Evolutionary conservation across 2,797 vertebrate genomes (phyloP).

Genomic region (Paratrypauchen microcephalus): DNA sequence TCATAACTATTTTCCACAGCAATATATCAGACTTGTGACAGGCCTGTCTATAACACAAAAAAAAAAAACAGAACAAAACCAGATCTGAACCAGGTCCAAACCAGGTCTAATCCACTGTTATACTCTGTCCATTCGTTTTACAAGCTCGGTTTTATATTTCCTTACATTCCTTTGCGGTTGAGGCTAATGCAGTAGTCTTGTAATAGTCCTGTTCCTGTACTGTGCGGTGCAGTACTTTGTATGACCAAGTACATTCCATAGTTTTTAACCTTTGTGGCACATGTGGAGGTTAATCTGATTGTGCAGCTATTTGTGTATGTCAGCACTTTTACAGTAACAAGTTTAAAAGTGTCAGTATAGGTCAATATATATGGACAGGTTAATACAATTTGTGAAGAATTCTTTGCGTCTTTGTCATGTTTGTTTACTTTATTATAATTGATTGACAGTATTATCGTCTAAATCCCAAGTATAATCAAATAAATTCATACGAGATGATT

Average conservation of each 20-base stretch:
- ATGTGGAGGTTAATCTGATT: conserved; percentile 5
- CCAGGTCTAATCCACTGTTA: not conserved
- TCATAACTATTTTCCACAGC: no score
- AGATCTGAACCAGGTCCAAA: not conserved
- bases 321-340: not conserved
- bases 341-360: not conserved
- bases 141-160: not conserved
- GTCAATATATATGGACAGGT: not conserved
- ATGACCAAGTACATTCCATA: not conserved
- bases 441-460: no score
- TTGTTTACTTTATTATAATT: no score
- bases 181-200: not conserved
- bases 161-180: not conserved
- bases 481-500: no score
- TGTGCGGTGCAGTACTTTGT: not conserved
- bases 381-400: not conserved
- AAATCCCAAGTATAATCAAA: no score
- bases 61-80: not conserved
- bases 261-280: not conserved
- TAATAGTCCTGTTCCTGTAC: not conserved
- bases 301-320: not conserved
- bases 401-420: no score
- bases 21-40: no score
- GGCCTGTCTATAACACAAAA: no score
- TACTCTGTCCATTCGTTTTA: not conserved